Evolutionary conservation across 1,140 invertebrate genomes (phyloP), one percentile per base, ranked within the genome.

Genomic region (Zaprionus nigranus): DNA sequence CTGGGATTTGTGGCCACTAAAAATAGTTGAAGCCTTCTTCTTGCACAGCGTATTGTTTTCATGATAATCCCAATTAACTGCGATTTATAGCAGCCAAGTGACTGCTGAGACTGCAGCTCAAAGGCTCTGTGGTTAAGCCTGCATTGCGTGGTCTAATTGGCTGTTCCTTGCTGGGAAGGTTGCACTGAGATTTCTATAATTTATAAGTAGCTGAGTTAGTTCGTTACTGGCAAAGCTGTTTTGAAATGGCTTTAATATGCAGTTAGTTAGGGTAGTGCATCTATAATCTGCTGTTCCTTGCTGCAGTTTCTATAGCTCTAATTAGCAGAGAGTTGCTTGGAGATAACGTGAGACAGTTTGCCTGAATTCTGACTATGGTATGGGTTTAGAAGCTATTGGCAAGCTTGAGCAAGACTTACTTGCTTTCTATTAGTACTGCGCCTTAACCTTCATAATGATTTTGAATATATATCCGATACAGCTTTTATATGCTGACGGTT

Each of bases 11-110:
- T 1, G 3, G 20, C 11, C 17, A 34, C 60, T 51, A 64, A 38
- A 54, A 64, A 54, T 64, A 64, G 49, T 51, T 51, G 46, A 12
- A 51, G 20, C 17, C 46, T 22, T 20, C 46, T 13, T 26, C 24
- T 5, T 24, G 11, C 9, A 4, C 15, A 22, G 46, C 17, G 17
- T 49, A 46, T 46, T 46, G 20, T 46, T 46, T 46, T 17, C 40
- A 17, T n/a, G 46, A 51, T 51, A 24, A 51, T 51, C 46, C 46
- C 20, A 51, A 51, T 51, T 51, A 51, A 24, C 11, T 22, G 20
- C 11, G 46, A 24, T 24, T 51, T 51, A 12, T 22, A 7, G 17
- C n/a, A 20, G 17, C n/a, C 6, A 22, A 51, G 46, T 20, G n/a
- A 12, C 20, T 12, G 46, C 9, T 12, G 7, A 22, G 11, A 3